These are phyloP conservation scores for Chaetura pelagica DNA, from an alignment of 2,113 vertebrate genomes.

Conservation along the genomic window DNA sequence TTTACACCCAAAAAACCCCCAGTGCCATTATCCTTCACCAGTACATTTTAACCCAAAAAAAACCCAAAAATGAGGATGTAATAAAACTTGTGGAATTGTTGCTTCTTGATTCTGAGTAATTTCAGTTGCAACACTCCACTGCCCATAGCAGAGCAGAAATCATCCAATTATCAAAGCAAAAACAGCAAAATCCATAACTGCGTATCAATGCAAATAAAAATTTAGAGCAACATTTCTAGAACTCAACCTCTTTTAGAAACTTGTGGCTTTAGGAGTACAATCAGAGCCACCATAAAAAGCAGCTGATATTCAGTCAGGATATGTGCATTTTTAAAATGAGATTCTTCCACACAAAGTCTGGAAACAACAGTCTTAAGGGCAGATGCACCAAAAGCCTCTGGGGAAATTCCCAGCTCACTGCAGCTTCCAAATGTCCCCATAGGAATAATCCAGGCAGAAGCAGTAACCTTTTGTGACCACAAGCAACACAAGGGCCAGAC, in stretches of 20 bases:
- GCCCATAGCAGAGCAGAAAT: background rate
- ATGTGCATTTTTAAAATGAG: background rate
- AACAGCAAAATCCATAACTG: background rate
- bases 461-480: fast-evolving
- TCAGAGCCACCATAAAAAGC: background rate
- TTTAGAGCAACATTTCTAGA: background rate
- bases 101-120: background rate
- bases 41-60: background rate
- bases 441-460: background rate
- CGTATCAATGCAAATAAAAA: background rate
- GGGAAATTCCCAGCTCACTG: background rate
- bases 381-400: background rate
- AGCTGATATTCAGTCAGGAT: background rate
- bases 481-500: background rate
- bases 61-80: background rate
- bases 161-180: background rate
- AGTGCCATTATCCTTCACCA: background rate
- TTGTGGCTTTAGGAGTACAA: background rate
- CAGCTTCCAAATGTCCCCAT: background rate
- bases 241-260: background rate
- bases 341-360: background rate
- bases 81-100: background rate
- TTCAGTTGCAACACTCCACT: background rate
- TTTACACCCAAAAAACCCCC: no score
- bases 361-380: background rate